Base-by-base conservation (phyloP, 2,888 invertebrate species). In the Zelleria hepariella region DNA sequence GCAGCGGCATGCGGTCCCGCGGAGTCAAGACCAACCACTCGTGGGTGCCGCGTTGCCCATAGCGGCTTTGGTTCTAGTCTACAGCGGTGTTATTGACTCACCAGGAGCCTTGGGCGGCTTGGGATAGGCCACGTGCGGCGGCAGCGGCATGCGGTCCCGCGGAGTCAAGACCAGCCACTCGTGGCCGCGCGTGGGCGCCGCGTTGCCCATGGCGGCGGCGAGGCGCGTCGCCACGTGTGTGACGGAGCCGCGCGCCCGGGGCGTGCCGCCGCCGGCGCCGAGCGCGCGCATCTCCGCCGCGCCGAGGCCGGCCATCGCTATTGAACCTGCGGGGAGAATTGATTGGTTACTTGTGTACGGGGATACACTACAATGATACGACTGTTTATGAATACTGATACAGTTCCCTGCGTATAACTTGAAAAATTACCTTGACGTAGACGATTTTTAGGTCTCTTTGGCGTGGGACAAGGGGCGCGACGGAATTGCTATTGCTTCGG, bases 91-190 rank as follows among this genome's bases (percentile, higher is more conserved):
- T 32, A 32, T 7, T 48, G 15, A 62, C 65, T 62, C 70, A 93
- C 93, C 95, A 63, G 95, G 94, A 62, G 94, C 96, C 83, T 96
- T 96, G 56, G 96, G 96, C 65, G 97, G 97, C 82, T 95, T 95
- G 59, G 97, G 97, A 86, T 96, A 97, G 71, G 94, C 95, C 67
- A 95, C 92, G 75, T 93, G 92, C 67, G 92, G 92, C 47, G 96
- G 95, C 83, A 91, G 91, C 65, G 96, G 96, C 86, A 96, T 91
- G 85, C 93, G 91, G 71, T 92, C 92, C 64, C 92, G 91, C 65
- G 94, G 93, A 62, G 94, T 94, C 61, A 94, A 90, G 65, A 91
- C 86, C 61, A 95, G 89, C 95, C 95, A 95, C 62, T 92, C 93
- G 86, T 90, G 90, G 69, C 86, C 77, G 63, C 89, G 90, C 60